Conservation (phyloP, 30 jellyfish, hydroid and myxozoan species). For the Clytia hemisphaerica region DNA sequence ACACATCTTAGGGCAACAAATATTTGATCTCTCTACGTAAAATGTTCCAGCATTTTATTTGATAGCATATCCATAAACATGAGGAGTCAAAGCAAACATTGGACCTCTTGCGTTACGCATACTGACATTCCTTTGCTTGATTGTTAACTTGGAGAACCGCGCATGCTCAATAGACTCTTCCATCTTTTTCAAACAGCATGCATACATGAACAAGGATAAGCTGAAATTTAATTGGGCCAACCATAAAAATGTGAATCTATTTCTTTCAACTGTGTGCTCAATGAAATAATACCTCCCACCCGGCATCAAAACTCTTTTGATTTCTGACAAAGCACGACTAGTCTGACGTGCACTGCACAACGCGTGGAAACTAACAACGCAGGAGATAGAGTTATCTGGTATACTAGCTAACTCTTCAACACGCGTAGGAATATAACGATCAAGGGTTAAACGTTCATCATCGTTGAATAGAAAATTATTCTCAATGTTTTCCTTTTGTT, state of each 20-base stretch:
- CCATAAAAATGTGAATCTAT: neutral
- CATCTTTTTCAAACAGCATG: neutral
- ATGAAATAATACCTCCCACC: conserved; percentile 11
- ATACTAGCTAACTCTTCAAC: neutral
- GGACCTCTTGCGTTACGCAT: neutral
- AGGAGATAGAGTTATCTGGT: conserved; percentile 2
- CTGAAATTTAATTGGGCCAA: neutral
- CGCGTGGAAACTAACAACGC: conserved; percentile 3
- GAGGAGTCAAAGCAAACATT: conserved; percentile 10
- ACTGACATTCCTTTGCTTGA: neutral
- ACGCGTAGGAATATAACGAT: conserved; percentile 1
- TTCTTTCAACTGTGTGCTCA: neutral
- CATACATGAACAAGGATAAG: neutral
- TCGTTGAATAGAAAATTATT: neutral
- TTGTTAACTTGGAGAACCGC: neutral
- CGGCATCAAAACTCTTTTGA: conserved; percentile 2
- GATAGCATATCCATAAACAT: neutral
- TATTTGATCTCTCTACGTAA: neutral
- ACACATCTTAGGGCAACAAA: neutral
- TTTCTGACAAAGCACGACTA: neutral
- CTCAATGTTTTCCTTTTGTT: neutral
- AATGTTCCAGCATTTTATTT: neutral
- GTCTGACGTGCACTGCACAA: neutral
- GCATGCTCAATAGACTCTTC: neutral
- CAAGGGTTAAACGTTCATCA: neutral